Evolutionary conservation across 2,888 invertebrate species (phyloP).

Genomic region (Omphaloscelis lunosa): DNA sequence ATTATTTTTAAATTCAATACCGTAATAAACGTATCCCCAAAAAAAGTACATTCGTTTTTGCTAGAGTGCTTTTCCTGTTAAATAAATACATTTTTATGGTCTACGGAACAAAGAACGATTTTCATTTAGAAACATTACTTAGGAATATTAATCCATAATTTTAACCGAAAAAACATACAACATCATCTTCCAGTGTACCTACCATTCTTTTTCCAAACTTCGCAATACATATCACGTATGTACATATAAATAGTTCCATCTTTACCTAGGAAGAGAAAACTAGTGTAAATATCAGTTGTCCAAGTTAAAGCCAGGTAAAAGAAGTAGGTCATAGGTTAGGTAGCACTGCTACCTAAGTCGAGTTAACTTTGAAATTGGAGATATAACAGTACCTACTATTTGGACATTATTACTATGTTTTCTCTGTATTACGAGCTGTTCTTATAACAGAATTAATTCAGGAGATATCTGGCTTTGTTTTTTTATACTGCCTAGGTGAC

Average conservation of each 20-base stretch:
- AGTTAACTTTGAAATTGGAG: slow-evolving; percentile 43
- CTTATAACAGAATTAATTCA: slow-evolving; percentile 6
- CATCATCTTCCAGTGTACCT: slow-evolving; percentile 8
- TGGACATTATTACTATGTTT: slow-evolving; percentile 12
- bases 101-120: not conserved
- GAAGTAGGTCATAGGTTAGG: slow-evolving; percentile 39
- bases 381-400: slow-evolving; percentile 17
- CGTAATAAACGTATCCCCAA: not conserved
- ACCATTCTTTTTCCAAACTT: not conserved
- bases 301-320: slow-evolving; percentile 35
- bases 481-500: not conserved
- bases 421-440: not conserved
- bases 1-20: not conserved
- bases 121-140: not conserved
- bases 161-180: not conserved
- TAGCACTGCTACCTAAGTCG: not conserved
- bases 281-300: slow-evolving; percentile 40
- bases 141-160: not conserved
- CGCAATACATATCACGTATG: slow-evolving; percentile 8
- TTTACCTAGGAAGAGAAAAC: slow-evolving; percentile 18
- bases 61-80: not conserved
- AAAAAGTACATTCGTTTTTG: not conserved
- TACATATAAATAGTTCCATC: slow-evolving; percentile 18
- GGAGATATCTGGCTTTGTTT: not conserved
- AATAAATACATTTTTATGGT: not conserved